Base-by-base conservation (phyloP, 2,888 invertebrate genomes). In the Cerceris rybyensis region DNA sequence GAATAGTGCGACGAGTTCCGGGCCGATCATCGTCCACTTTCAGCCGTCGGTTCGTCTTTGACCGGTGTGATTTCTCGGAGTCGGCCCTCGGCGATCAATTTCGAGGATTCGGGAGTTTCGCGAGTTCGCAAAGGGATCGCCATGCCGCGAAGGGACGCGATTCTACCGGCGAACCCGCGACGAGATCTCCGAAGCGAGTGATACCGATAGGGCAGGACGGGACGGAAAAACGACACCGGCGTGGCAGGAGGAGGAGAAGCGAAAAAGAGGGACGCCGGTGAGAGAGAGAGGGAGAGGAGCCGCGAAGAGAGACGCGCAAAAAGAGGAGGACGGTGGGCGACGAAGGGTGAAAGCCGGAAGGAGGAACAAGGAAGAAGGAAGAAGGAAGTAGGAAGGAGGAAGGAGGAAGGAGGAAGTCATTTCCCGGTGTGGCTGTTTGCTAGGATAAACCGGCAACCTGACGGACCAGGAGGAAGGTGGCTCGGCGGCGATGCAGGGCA, bases 401-500 rank as follows among this genome's bases (percentile, higher is more conserved):
- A 9, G 59, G 13, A 28, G 57, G 39, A 55, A 58, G 11, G 50
- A 14, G 11, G 42, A 17, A 41, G 14, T 6, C 6, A 7, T 41
- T 58, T 71, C 39, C 57, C 65, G 65, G 78, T 60, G 57, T 58
- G 43, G 16, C 60, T 50, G 59, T 50, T 65, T 68, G 63, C 14
- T 61, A 76, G 69, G 70, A 70, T 64, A 84, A 83, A 69, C 63
- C 43, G 63, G 60, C 88, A 90, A 83, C 86, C 90, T 90, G 90
- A 90, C 89, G 83, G 88, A 89, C 81, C 89, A 90, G 84, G 87
- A 89, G 73, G 87, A 88, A 81, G 64, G 84, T 79, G 86, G 84
- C 73, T 80, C 85, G 83, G 80, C 85, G 86, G 87, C 88, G 82
- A 92, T 92, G 91, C 90, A 90, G 87, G 90, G 89, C 86, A 92